These are phyloP conservation scores for Heliconius ismenius DNA, from an alignment of 2,888 invertebrate genomes.

Conservation along the genomic window DNA sequence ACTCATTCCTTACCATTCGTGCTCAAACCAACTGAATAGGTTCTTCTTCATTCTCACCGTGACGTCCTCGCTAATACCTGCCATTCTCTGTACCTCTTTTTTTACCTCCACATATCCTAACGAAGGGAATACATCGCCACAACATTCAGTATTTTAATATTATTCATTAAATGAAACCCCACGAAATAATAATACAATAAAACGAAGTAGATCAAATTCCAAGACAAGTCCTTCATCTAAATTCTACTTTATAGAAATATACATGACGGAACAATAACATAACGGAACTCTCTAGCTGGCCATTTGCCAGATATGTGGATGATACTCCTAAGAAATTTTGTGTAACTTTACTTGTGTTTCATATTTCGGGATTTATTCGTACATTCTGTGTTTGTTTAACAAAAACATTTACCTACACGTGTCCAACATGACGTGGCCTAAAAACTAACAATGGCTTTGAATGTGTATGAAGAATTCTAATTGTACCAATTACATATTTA, in stretches of 20 bases:
- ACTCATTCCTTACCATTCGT: no score
- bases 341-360: conserved; percentile 29
- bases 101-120: no score
- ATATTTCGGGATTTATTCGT: conserved; percentile 30
- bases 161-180: background rate
- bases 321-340: conserved; percentile 29
- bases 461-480: background rate
- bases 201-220: conserved; percentile 26
- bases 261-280: conserved; percentile 1
- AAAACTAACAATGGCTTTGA: conserved; percentile 10
- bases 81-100: no score
- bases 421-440: background rate
- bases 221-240: conserved; percentile 29
- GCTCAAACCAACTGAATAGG: no score
- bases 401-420: conserved; percentile 10
- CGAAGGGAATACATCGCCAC: no score
- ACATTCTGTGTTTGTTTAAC: conserved; percentile 23
- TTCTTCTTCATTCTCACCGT: no score
- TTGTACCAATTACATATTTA: background rate
- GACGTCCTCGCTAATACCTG: no score
- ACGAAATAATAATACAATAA: background rate
- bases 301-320: conserved; percentile 34
- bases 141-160: background rate
- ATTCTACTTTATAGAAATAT: conserved; percentile 25
- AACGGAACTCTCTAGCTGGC: conserved; percentile 34